Base-by-base conservation (phyloP, 2,797 vertebrate genomes). In the Gallirallus australis region DNA sequence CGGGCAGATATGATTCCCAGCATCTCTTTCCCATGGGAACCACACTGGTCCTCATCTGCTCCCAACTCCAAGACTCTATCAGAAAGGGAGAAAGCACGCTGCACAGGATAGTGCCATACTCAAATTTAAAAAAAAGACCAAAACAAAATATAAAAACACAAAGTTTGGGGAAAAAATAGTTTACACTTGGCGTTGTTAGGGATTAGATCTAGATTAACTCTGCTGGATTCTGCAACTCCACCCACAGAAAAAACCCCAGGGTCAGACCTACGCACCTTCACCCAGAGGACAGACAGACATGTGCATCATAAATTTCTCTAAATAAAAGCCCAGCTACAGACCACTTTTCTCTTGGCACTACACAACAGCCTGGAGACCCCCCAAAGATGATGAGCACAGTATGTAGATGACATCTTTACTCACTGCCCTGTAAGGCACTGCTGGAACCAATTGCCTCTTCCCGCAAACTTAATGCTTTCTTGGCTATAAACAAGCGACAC, bases 11-110 rank as follows among this genome's bases (percentile, higher is more conserved):
- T 0, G 9, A n/a, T 9, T 54, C n/a, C 57, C 31, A 61, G 8
- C 19, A 63, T 45, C 73, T 15, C 40, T 72, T 47, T 92, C 70
- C 61, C 63, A 42, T 9, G 37, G 65, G 59, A 82, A 48, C 7
- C 4, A 7, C 28, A 7, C 8, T 3, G 2, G 27, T 79, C n/a
- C 53, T 71, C 37, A 7, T 42, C 72, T n/a, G 11, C 77, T 70
- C 52, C 19, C 15, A 12, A 59, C 86, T 66, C 69, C 25, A 56
- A 95, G 82, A 82, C 63, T 30, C 77, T 84, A 53, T 15, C 90
- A 85, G 92, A 96, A 95, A 83, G 86, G 27, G 71, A 97, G 94
- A 95, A 84, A 93, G 52, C 61, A 77, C 82, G 80, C 89, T 94
- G 93, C 5, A 15, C 81, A 68, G 68, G 35, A 42, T 39, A 89